Evolutionary conservation across 2,888 invertebrate species (phyloP).

Genomic region (Zygaena filipendulae): DNA sequence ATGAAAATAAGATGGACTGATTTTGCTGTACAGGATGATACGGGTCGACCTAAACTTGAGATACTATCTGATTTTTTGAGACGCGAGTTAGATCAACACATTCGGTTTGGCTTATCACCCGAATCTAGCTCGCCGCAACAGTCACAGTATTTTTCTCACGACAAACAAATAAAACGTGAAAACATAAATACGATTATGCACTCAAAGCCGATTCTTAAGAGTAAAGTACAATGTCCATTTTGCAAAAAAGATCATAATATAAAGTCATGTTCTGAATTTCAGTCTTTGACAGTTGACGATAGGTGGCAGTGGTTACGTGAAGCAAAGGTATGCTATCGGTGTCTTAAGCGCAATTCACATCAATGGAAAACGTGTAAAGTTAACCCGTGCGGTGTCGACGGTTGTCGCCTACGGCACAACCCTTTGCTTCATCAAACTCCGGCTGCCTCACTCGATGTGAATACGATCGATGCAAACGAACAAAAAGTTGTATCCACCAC

Average conservation of each 20-base stretch:
- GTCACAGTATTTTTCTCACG: constrained; percentile 1
- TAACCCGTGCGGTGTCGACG: not conserved
- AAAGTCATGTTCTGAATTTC: not conserved
- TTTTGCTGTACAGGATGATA: constrained; percentile 1
- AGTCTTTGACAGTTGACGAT: not conserved
- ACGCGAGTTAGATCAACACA: constrained; percentile 4
- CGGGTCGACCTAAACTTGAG: constrained; percentile 4
- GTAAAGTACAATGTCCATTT: too few relatives aligned
- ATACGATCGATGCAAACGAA: too few relatives aligned
- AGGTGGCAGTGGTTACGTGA: not conserved
- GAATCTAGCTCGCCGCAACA: constrained; percentile 1
- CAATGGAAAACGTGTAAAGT: not conserved
- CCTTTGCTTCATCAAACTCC: constrained; percentile 1
- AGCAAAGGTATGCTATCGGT: not conserved
- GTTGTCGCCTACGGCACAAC: constrained; percentile 1
- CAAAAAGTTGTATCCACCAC: too few relatives aligned
- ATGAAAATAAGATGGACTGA: constrained; percentile 5
- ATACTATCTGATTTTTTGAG: constrained; percentile 4
- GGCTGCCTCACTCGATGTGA: too few relatives aligned
- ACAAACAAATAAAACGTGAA: not conserved
- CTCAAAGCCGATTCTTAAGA: not conserved
- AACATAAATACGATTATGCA: too few relatives aligned
- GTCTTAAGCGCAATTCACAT: not conserved
- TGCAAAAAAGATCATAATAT: not conserved
- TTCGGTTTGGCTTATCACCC: constrained; percentile 4